Evolutionary conservation across 2,888 invertebrate genomes (phyloP).

Genomic region (Steromphala cineraria): DNA sequence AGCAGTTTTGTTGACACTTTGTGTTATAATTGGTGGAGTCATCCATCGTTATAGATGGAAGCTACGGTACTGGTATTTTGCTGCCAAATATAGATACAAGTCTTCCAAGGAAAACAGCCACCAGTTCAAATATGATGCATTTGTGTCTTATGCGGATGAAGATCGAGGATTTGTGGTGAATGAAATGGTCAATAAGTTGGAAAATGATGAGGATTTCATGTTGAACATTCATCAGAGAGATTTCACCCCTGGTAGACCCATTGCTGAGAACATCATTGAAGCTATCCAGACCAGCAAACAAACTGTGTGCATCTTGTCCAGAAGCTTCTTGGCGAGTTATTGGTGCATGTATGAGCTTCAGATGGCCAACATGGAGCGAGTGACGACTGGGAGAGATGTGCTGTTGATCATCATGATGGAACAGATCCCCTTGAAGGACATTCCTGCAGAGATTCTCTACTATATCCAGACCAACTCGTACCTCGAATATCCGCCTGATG

Average conservation of each 20-base stretch:
- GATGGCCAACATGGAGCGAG: slow-evolving; percentile 31
- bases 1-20: slow-evolving; percentile 17
- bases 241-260: slow-evolving; percentile 34
- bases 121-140: slow-evolving; percentile 22
- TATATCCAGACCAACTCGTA: slow-evolving; percentile 21
- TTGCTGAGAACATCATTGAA: slow-evolving; percentile 32
- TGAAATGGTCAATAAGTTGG: not conserved
- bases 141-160: slow-evolving; percentile 15
- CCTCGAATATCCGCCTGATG: not conserved
- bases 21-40: not conserved
- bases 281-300: slow-evolving; percentile 37
- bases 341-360: slow-evolving; percentile 35
- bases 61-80: slow-evolving; percentile 14
- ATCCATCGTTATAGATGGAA: slow-evolving; percentile 16
- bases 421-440: not conserved
- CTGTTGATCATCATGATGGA: slow-evolving; percentile 21
- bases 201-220: not conserved
- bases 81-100: not conserved
- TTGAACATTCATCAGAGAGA: slow-evolving; percentile 34
- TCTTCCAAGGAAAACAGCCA: not conserved
- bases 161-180: not conserved
- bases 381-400: slow-evolving; percentile 22
- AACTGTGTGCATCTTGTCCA: slow-evolving; percentile 37
- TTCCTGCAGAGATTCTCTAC: slow-evolving; percentile 11
- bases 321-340: slow-evolving; percentile 29